Evolutionary conservation across 2,888 invertebrate species (phyloP), one percentile per base, ranked within the genome.

Genomic region (Monoplex corrugatus): DNA sequence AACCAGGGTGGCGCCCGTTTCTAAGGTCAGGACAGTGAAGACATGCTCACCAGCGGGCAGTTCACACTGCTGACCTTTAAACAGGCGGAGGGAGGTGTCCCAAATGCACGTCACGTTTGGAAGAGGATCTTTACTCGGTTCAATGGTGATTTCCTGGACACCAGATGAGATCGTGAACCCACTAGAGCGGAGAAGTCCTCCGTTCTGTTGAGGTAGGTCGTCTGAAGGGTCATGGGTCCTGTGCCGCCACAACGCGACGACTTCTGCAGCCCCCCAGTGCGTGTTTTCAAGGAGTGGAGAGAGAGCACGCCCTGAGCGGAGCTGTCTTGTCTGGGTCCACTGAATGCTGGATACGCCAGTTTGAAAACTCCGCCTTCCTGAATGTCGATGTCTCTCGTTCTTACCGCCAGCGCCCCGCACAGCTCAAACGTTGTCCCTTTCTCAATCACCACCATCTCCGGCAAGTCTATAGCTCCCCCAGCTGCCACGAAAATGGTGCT

Each of bases 331-430:
- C 84, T 32, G 19, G 75, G 32, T 23, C 89, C 86, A 1, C 88
- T 90, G 28, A 72, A 72, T 19, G 92, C 93, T 13, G 93, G 92
- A 45, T 89, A 87, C 3, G 92, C 92, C 50, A 91, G 87, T 88
- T 85, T 88, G 2, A 94, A 50, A 10, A 83, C 82, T 1, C 93
- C 94, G 38, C 87, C 80, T 23, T 91, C 91, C 89, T 90, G 85
- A 5, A 93, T 88, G 35, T 89, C 90, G 23, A 94, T 38, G 43
- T 90, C 86, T 63, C 90, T 84, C 0, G 92, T 92, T 40, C 89
- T 91, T 16, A 90, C 50, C 16, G 92, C 89, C 80, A 94, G 80
- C 0, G 87, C 87, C 50, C 94, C 94, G 91, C 94, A 94, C 2
- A 94, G 85, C 50, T 93, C 92, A 1, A 94, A 87, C 6, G 86